Percentiles rank a stretch among this genome's conserved stretches.
Evolutionary conservation across 2,888 invertebrate species (phyloP).

Genomic region (Caenorhabditis sp.): DNA sequence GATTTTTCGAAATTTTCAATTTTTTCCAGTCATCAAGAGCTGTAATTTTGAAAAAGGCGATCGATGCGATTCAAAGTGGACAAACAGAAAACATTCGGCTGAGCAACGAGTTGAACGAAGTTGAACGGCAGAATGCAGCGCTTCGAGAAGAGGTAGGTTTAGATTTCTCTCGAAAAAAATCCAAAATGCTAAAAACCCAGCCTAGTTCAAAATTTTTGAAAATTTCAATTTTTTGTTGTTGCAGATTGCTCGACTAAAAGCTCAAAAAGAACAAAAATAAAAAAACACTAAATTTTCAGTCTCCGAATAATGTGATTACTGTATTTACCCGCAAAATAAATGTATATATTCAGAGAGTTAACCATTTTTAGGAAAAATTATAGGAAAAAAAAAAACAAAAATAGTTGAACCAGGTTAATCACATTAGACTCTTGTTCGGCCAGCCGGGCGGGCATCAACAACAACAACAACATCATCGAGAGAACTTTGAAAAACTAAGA

Average conservation of each 20-base stretch:
- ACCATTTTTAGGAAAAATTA: too few relatives aligned
- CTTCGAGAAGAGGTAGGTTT: constrained; percentile 42
- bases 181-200: too few relatives aligned
- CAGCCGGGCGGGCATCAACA: too few relatives aligned
- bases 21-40: constrained; percentile 62
- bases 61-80: constrained; percentile 61
- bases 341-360: too few relatives aligned
- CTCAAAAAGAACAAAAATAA: constrained; percentile 7
- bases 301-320: too few relatives aligned
- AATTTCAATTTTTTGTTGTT: too few relatives aligned
- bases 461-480: not conserved
- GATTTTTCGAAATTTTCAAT: not conserved
- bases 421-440: not conserved
- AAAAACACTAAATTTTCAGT: too few relatives aligned
- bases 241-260: constrained; percentile 35
- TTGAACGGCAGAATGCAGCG: constrained; percentile 42
- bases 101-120: constrained; percentile 14
- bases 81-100: constrained; percentile 41
- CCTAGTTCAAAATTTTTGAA: too few relatives aligned
- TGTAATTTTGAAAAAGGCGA: constrained; percentile 61
- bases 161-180: too few relatives aligned
- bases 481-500: not conserved
- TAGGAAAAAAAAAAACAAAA: too few relatives aligned
- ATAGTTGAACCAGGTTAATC: too few relatives aligned
- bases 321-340: too few relatives aligned